These are phyloP conservation scores for Brachionus angularis DNA, from an alignment of 1,140 invertebrate genomes.

Conservation along the genomic window DNA sequence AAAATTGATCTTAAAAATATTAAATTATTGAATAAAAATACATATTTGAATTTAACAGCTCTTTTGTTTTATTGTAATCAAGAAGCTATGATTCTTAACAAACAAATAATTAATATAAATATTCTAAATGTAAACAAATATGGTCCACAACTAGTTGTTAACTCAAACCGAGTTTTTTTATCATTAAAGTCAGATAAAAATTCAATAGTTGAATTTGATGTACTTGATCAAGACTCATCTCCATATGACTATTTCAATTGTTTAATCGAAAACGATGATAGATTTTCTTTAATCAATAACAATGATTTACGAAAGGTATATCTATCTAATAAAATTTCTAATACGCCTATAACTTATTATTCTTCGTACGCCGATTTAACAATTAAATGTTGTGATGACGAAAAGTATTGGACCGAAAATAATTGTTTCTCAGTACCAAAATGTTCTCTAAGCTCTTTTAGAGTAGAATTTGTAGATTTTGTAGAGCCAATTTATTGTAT, in stretches of 20 bases:
- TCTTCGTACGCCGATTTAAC: neutral
- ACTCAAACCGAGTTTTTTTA: neutral
- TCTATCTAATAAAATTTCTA: slow-evolving; percentile 17
- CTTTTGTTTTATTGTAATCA: slow-evolving; percentile 11
- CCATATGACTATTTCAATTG: slow-evolving; percentile 31
- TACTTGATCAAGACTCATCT: slow-evolving; percentile 12
- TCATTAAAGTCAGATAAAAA: neutral
- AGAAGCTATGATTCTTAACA: neutral
- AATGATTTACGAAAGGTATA: slow-evolving; percentile 2
- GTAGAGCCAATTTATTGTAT: neutral
- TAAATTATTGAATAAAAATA: neutral
- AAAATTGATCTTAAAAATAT: slow-evolving; percentile 3
- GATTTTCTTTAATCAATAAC: slow-evolving; percentile 25
- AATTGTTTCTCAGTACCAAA: slow-evolving; percentile 13
- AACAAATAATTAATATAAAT: slow-evolving; percentile 20
- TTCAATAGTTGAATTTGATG: slow-evolving; percentile 26
- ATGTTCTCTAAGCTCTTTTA: slow-evolving; percentile 14
- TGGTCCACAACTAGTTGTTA: neutral
- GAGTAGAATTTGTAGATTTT: neutral
- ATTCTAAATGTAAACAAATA: slow-evolving; percentile 26
- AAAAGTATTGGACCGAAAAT: slow-evolving; percentile 22
- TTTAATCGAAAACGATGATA: slow-evolving; percentile 1
- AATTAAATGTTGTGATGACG: slow-evolving; percentile 17
- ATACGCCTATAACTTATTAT: neutral
- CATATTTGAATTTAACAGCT: slow-evolving; percentile 15